Evolutionary conservation across 2,888 invertebrate genomes (phyloP).

Genomic region (Morinoia aosen): DNA sequence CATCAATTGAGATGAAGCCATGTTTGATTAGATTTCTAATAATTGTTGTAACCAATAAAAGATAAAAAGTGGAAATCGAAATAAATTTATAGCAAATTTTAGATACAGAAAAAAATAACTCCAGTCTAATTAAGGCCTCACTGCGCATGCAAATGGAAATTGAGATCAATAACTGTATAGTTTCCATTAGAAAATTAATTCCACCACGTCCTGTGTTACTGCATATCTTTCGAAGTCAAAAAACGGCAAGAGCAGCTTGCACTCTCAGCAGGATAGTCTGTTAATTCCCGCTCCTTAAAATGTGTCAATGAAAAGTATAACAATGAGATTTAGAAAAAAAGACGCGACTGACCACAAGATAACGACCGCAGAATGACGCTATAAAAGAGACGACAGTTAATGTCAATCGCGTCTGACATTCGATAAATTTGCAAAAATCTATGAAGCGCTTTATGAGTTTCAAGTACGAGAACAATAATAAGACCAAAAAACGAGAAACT

Average conservation of each 20-base stretch:
- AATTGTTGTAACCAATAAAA: too few species aligned
- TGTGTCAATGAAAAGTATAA: not conserved
- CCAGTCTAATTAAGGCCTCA: too few species aligned
- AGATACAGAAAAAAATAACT: too few species aligned
- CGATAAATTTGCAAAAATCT: not conserved
- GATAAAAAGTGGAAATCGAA: too few species aligned
- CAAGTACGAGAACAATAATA: not conserved
- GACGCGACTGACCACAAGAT: not conserved
- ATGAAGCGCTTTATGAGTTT: not conserved
- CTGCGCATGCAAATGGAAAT: too few species aligned
- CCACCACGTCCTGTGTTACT: too few species aligned
- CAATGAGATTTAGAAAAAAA: not conserved
- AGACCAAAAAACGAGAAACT: not conserved
- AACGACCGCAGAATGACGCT: not conserved
- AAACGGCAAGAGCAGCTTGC: not conserved
- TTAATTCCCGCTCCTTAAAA: not conserved
- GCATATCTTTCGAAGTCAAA: not conserved
- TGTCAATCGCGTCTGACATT: not conserved
- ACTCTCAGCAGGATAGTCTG: not conserved
- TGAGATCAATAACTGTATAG: too few species aligned
- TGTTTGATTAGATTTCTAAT: too few species aligned
- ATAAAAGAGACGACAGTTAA: not conserved
- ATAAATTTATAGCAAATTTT: too few species aligned
- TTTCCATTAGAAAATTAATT: too few species aligned
- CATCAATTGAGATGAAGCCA: too few species aligned